Evolutionary conservation across 2,888 invertebrate species (phyloP), one percentile per base, ranked within the genome.

Genomic region (Polyommatus icarus): DNA sequence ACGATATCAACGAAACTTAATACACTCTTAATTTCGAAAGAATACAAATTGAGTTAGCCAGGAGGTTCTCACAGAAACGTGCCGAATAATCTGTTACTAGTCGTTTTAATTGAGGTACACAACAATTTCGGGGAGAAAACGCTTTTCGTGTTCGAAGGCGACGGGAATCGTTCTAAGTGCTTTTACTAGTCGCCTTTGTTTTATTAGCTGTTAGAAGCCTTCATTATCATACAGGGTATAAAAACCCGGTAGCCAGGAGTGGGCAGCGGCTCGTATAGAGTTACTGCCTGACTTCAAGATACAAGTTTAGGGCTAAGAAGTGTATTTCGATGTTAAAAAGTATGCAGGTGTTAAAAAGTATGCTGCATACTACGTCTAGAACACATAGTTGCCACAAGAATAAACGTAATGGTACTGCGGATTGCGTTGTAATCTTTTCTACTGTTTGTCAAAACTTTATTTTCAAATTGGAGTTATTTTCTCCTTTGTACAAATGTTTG

Each of bases 201-300:
- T 67, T 67, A 67, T 67, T 29, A 67, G 24, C 67, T 67, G 10
- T 61, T 24, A 61, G 67, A 67, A 32, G 67, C 67, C 10, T 67
- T 29, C 32, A 67, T 67, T 67, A 67, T 32, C 67, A 67, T 32
- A 67, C 0, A 67, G 67, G 67, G 32, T 67, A 67, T 67, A 67
- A 67, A 15, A 61, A 32, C 20, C 61, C 61, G 61, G 67, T 67
- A 67, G 32, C 29, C 29, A 18, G 54, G 3, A 54, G 54, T 54
- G 54, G 54, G 54, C 54, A 54, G 18, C 54, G 54, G 18, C 18
- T 54, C n/a, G n/a, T 5, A 54, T 18, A 5, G 18, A 18, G 32
- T 15, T 6, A 32, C 15, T 12, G 61, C 24, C 24, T 67, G 24
- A 67, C 54, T 54, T 24, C 12, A 29, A 24, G n/a, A 67, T 29